Conservation (phyloP, 2,113 vertebrate genomes). For the Machaerirhynchus nigripectus region DNA sequence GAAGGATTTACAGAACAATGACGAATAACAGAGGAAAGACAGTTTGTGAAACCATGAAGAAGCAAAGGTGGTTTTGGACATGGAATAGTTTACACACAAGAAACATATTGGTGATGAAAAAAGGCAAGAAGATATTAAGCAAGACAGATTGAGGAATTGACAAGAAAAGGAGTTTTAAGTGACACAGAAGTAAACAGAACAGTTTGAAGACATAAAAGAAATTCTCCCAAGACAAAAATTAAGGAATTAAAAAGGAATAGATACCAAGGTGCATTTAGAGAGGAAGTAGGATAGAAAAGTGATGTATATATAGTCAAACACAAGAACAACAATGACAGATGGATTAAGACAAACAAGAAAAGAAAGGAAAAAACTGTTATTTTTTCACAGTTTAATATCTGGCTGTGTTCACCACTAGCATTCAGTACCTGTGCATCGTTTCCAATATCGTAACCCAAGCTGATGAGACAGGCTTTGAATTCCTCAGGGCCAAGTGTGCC, state of each 20-base stretch:
- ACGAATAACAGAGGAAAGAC: neutral
- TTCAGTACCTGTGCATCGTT: conserved; percentile 97
- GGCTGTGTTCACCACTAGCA: conserved; percentile 68
- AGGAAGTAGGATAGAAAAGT: neutral
- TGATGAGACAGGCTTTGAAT: conserved; percentile 99
- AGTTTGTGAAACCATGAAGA: conserved; percentile 19
- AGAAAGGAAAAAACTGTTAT: conserved; percentile 74
- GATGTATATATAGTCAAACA: neutral
- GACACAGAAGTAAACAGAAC: neutral
- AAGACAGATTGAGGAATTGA: neutral
- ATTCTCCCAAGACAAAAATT: neutral
- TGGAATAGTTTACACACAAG: neutral
- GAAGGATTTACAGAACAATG: neutral
- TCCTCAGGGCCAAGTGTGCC: conserved; percentile 98
- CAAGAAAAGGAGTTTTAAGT: neutral
- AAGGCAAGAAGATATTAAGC: neutral
- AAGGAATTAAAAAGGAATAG: neutral
- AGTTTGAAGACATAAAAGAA: conserved; percentile 8
- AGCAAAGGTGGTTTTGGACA: neutral
- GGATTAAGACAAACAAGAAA: conserved; percentile 72
- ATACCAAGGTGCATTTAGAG: neutral
- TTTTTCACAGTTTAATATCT: conserved; percentile 71
- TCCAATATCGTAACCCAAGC: conserved; percentile 99
- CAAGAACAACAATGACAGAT: conserved; percentile 23
- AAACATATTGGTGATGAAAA: neutral